phyloP scores from a whole-genome alignment of 1,140 invertebrate species.

The Platyscapa corneri region DNA sequence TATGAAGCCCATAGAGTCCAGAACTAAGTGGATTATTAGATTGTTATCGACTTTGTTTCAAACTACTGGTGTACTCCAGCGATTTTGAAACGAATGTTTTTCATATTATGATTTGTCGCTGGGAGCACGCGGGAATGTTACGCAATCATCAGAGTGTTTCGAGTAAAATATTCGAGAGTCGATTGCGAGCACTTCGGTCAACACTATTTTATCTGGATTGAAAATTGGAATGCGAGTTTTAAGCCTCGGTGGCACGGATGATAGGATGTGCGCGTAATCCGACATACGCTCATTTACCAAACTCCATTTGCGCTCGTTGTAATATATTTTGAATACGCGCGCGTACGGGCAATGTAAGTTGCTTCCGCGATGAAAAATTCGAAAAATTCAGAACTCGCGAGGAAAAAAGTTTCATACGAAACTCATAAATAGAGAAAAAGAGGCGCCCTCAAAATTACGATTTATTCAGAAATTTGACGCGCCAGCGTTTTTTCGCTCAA shows the following conservation, averaged over 20 bases:
- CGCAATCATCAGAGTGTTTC: background rate
- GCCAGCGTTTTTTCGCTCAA: background rate
- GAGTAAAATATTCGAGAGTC: background rate
- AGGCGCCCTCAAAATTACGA: slow-evolving; percentile 24
- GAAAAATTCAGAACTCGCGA: slow-evolving; percentile 1
- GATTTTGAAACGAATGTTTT: background rate
- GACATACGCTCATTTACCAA: background rate
- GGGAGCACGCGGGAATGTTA: background rate
- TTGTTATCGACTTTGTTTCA: background rate
- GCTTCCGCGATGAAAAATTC: background rate
- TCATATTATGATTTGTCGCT: background rate
- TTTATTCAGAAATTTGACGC: slow-evolving; percentile 15
- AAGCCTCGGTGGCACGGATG: no score
- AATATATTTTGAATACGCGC: background rate
- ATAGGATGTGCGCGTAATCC: background rate
- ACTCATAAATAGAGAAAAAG: background rate
- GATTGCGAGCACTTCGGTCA: background rate
- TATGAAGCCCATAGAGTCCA: background rate
- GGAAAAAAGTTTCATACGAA: background rate
- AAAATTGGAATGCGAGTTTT: background rate
- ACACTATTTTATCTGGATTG: background rate
- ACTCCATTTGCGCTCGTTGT: background rate
- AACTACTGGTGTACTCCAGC: background rate
- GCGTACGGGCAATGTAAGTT: background rate
- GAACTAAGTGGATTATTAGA: background rate